Percentiles rank a stretch among this genome's conserved stretches.
phyloP scores from a whole-genome alignment of 2,888 invertebrate genomes.

The Campoplex nolae region DNA sequence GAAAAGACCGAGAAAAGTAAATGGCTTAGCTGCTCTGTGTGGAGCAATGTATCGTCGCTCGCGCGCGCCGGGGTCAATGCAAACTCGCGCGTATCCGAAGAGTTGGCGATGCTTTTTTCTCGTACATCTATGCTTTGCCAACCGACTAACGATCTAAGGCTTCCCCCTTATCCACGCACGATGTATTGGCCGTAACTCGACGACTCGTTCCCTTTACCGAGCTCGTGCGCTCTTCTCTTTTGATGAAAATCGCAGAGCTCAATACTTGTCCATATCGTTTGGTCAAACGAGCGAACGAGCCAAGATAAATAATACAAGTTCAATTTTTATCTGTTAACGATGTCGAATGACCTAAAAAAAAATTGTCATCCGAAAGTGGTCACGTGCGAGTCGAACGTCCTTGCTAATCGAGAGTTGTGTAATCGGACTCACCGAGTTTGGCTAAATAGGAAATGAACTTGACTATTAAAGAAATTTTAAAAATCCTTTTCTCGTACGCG shows the following conservation, averaged over 20 bases:
- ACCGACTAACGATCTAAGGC: slow-evolving; percentile 75
- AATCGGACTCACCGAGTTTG: too few species aligned
- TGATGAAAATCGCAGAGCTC: not conserved
- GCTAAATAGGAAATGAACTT: too few species aligned
- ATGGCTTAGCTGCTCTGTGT: slow-evolving; percentile 38
- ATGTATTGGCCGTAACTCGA: slow-evolving; percentile 31
- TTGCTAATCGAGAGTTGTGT: not conserved
- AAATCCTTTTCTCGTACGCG: too few species aligned
- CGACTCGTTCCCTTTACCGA: slow-evolving; percentile 18
- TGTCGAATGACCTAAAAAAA: not conserved
- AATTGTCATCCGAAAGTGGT: not conserved
- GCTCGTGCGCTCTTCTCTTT: slow-evolving; percentile 1
- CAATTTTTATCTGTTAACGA: not conserved
- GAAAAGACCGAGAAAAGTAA: slow-evolving; percentile 19
- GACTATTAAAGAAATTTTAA: too few species aligned
- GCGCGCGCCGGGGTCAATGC: slow-evolving; percentile 65
- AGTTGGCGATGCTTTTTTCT: slow-evolving; percentile 51
- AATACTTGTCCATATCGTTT: not conserved
- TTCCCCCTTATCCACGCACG: slow-evolving; percentile 65
- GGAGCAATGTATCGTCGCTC: slow-evolving; percentile 35
- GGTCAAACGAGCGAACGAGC: not conserved
- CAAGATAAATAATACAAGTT: not conserved
- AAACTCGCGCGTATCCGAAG: slow-evolving; percentile 54
- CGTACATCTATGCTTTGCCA: slow-evolving; percentile 74
- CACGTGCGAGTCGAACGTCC: not conserved